Base-by-base conservation (phyloP, 2,113 vertebrate genomes). In the Sinocyclocheilus anshuiensis region DNA sequence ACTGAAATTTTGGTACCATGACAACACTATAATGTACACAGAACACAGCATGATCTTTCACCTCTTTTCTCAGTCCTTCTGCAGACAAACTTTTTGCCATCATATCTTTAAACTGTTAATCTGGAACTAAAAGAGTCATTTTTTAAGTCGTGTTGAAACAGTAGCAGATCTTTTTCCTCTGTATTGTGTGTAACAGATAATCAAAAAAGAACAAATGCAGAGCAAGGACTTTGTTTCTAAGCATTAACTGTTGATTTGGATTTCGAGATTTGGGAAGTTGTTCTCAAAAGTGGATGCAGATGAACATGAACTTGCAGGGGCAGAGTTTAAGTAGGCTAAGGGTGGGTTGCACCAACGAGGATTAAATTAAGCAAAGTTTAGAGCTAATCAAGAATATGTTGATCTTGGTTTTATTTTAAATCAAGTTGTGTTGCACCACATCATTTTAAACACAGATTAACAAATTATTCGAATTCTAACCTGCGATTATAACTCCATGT, bases 11-110 rank as follows among this genome's bases (percentile, higher is more conserved):
- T n/a, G n/a, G n/a, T n/a, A n/a, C n/a, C n/a, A n/a, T n/a, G n/a
- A n/a, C n/a, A n/a, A n/a, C n/a, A n/a, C n/a, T n/a, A 96, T 98
- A 96, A 96, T 96, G 92, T 95, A 96, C 69, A 74, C 20, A 6
- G 67, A 74, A 59, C 11, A 71, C 93, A 90, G 87, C 89, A 87
- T 88, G n/a, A 36, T 69, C 87, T 81, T 90, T 79, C 74, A 59
- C 72, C 87, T 92, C 84, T 61, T 0, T 6, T 92, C 92, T 92
- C 87, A 6, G 91, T 94, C 90, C 89, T 86, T 90, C 86, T 16
- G 2, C 69, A 84, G 69, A 90, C 89, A 39, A 82, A 77, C 50
- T 61, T 16, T 67, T 55, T 53, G 57, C 39, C 67, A 61, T 72
- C 48, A 20, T 16, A 22, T 2, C 9, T 61, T 24, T 57, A 48